Evolutionary conservation across 2,113 vertebrate species (phyloP).

Genomic region (Alces alces): DNA sequence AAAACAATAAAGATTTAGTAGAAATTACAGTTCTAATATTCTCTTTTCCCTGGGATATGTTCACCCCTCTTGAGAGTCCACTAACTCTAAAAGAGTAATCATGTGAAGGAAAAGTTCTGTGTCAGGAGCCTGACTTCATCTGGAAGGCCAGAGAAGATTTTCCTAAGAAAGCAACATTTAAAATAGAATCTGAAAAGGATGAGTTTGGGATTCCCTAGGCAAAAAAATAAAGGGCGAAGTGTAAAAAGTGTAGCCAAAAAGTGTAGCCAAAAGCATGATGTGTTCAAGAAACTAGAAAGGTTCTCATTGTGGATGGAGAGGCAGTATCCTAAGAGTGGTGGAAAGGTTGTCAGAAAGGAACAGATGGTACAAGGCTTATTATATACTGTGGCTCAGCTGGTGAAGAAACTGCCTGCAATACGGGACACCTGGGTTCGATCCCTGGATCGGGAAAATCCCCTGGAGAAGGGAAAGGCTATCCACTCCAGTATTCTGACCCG

Average conservation of each 20-base stretch:
- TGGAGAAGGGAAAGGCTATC: background rate
- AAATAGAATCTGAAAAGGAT: background rate
- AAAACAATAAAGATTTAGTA: background rate
- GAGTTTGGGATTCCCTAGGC: background rate
- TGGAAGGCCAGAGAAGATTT: background rate
- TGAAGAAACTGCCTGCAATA: background rate
- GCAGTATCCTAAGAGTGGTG: background rate
- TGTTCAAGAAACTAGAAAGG: background rate
- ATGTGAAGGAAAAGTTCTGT: background rate
- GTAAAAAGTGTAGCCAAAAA: background rate
- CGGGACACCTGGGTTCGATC: background rate
- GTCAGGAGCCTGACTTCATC: background rate
- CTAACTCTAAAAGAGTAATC: background rate
- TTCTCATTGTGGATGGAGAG: background rate
- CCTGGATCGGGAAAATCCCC: background rate
- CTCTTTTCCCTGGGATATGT: background rate
- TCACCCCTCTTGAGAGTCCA: background rate
- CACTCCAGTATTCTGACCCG: background rate
- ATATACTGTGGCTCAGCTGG: background rate
- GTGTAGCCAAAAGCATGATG: background rate
- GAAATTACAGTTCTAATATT: background rate
- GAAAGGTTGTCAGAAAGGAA: background rate
- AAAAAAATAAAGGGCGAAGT: background rate
- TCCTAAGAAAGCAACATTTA: background rate
- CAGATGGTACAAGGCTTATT: background rate